A percentile compares a stretch with the other conserved stretches of the same genome.
These are phyloP conservation scores for Amia ocellicauda DNA, from an alignment of 2,113 vertebrate genomes.

Conservation along the genomic window DNA sequence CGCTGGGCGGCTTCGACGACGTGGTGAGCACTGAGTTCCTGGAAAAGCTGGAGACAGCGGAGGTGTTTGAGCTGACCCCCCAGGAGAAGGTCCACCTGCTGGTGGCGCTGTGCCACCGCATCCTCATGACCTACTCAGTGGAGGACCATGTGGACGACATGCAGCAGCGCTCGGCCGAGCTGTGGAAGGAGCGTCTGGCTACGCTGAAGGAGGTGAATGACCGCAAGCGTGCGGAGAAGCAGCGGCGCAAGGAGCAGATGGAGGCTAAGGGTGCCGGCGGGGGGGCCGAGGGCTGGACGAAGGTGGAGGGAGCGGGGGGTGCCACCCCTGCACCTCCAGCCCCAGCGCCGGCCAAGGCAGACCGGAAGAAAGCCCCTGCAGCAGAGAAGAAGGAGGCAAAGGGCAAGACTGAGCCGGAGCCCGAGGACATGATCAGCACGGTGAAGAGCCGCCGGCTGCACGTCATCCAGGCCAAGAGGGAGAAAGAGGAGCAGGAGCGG, in stretches of 20 bases:
- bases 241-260: slow-evolving; percentile 79
- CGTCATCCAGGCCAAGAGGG: slow-evolving; percentile 88
- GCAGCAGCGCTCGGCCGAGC: slow-evolving; percentile 82
- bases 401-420: slow-evolving; percentile 55
- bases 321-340: slow-evolving; percentile 12
- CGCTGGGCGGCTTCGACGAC: slow-evolving; percentile 72
- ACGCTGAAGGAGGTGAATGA: slow-evolving; percentile 90
- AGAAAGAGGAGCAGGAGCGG: slow-evolving; percentile 85
- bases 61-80: slow-evolving; percentile 87
- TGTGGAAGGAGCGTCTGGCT: slow-evolving; percentile 93
- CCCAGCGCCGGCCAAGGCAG: slow-evolving; percentile 54
- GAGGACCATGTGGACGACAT: slow-evolving; percentile 89
- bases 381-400: slow-evolving; percentile 47
- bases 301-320: slow-evolving; percentile 24
- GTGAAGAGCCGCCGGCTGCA: slow-evolving; percentile 90
- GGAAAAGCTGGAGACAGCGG: slow-evolving; percentile 84
- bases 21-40: slow-evolving; percentile 87
- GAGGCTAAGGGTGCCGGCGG: slow-evolving; percentile 73
- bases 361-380: slow-evolving; percentile 63
- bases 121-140: slow-evolving; percentile 94
- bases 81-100: slow-evolving; percentile 88
- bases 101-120: slow-evolving; percentile 87
- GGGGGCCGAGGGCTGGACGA: slow-evolving; percentile 53
- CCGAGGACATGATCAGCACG: slow-evolving; percentile 89
- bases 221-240: slow-evolving; percentile 86